A percentile compares a stretch with the other conserved stretches of the same genome.
Evolutionary conservation across 2,888 invertebrate species (phyloP).

Genomic region (Dynastes grantii): DNA sequence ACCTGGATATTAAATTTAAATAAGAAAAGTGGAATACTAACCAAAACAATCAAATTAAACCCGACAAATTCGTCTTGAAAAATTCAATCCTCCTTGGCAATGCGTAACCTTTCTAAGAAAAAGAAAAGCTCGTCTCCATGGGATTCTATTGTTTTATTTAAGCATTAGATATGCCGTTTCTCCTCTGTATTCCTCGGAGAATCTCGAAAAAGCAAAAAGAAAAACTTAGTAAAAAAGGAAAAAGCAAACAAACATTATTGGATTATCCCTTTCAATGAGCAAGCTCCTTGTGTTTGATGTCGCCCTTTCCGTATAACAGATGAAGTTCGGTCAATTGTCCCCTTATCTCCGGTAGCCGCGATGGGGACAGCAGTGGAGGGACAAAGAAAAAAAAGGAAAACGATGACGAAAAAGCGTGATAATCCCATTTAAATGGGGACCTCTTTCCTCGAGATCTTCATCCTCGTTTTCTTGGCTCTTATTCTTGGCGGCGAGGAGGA

Average conservation of each 20-base stretch:
- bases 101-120: too few relatives aligned
- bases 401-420: constrained; percentile 26
- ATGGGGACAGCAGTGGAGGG: neutral
- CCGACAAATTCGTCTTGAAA: too few relatives aligned
- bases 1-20: too few relatives aligned
- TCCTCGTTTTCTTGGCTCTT: neutral
- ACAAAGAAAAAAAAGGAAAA: neutral
- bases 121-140: too few relatives aligned
- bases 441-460: neutral
- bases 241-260: constrained; percentile 16
- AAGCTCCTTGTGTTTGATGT: constrained; percentile 31
- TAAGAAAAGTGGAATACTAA: too few relatives aligned
- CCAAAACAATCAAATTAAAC: too few relatives aligned
- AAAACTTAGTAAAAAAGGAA: neutral
- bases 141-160: neutral
- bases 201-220: neutral
- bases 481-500: neutral
- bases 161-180: neutral
- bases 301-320: neutral
- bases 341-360: neutral
- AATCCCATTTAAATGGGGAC: constrained; percentile 32
- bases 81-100: too few relatives aligned
- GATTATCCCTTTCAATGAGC: constrained; percentile 41
- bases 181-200: too few relatives aligned
- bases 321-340: constrained; percentile 22